Percentiles rank a stretch among this genome's conserved stretches.
Evolutionary conservation across 2,797 vertebrate genomes (phyloP).

Genomic region (Aselliscus stoliczkanus): DNA sequence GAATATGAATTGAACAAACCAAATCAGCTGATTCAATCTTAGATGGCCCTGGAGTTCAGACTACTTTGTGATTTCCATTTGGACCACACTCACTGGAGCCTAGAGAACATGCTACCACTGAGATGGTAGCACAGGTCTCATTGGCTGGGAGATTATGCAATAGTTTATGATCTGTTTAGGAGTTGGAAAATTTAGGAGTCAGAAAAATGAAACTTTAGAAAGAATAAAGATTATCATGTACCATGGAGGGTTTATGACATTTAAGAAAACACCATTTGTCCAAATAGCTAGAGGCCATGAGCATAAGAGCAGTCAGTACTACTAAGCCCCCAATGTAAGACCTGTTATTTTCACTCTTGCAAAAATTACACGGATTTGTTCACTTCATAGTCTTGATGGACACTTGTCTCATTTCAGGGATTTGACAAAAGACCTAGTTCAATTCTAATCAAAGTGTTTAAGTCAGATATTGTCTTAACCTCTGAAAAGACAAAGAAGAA

Average conservation of each 20-base stretch:
- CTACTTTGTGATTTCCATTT: neutral
- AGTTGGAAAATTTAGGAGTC: neutral
- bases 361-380: neutral
- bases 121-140: neutral
- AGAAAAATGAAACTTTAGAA: neutral
- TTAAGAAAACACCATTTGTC: neutral
- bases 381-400: neutral
- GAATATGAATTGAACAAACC: neutral
- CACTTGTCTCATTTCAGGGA: neutral
- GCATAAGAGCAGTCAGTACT: neutral
- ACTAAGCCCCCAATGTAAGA: neutral
- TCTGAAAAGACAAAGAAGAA: neutral
- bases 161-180: neutral
- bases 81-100: neutral
- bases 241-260: neutral
- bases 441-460: conserved; percentile 23
- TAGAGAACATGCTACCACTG: neutral
- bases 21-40: neutral
- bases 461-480: neutral
- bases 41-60: neutral
- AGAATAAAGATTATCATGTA: neutral
- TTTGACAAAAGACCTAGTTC: neutral
- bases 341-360: neutral
- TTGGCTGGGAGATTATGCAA: neutral
- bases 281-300: neutral